Conservation (phyloP, 92 coral and sea anemone genomes). For the Palythoa caribaeorum region DNA sequence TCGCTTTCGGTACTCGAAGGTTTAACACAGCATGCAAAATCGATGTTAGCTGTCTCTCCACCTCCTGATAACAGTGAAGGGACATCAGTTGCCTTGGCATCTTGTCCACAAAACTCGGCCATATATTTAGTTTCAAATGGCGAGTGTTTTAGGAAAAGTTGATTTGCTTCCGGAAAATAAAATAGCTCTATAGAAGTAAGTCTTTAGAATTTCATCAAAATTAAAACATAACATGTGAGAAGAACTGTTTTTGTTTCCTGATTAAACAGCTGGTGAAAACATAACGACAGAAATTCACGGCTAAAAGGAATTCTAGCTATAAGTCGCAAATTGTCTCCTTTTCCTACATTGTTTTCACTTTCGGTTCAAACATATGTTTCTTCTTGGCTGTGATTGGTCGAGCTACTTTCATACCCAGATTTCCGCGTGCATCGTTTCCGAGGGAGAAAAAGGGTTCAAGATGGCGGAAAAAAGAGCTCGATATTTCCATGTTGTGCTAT, state of each 20-base stretch:
- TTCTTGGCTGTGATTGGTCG: slow-evolving; percentile 38
- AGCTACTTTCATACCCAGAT: background rate
- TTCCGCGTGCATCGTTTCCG: background rate
- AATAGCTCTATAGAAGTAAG: background rate
- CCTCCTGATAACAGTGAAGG: background rate
- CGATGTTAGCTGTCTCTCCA: background rate
- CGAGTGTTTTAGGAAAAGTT: background rate
- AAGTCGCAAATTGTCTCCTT: background rate
- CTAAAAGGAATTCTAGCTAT: background rate
- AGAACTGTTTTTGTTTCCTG: background rate
- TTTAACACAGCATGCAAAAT: background rate
- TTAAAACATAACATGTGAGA: background rate
- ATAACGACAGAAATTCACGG: background rate
- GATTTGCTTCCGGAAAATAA: background rate
- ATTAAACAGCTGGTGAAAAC: background rate
- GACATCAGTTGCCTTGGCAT: background rate
- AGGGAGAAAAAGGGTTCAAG: background rate
- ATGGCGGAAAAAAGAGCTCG: slow-evolving; percentile 9
- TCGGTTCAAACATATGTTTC: background rate
- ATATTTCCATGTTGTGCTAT: background rate
- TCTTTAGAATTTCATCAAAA: background rate
- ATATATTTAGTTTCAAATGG: background rate
- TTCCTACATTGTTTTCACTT: slow-evolving; percentile 15
- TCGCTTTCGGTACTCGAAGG: background rate
- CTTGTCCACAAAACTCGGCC: slow-evolving; percentile 15